Evolutionary conservation across 1,140 invertebrate genomes (phyloP).

Genomic region (Conus ventricosus): DNA sequence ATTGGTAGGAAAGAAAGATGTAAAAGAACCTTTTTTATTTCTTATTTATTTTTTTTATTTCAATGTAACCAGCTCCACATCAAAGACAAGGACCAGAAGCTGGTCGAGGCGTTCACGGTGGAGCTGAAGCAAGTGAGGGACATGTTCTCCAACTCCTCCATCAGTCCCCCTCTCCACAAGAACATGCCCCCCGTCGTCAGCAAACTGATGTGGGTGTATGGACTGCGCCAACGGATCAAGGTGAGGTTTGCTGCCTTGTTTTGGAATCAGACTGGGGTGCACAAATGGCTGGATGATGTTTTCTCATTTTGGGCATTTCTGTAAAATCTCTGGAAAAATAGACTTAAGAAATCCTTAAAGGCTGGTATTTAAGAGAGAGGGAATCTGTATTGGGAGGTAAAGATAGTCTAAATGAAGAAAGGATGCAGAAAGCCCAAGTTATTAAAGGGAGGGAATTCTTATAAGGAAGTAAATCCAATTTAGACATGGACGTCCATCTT

Average conservation of each 20-base stretch:
- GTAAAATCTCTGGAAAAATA: not conserved
- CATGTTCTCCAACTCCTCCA: constrained; percentile 61
- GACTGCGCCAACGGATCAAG: constrained; percentile 68
- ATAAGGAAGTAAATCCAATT: too few species aligned
- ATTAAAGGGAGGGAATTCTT: too few species aligned
- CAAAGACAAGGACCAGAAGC: constrained; percentile 65
- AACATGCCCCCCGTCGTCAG: constrained; percentile 72
- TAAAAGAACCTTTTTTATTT: too few species aligned
- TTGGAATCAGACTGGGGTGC: not conserved
- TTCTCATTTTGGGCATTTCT: not conserved
- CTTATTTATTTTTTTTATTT: not conserved
- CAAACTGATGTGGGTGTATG: constrained; percentile 71
- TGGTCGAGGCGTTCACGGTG: constrained; percentile 65
- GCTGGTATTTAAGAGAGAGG: too few species aligned
- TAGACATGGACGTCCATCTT: too few species aligned
- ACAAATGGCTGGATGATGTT: not conserved
- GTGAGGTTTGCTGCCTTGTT: constrained; percentile 44
- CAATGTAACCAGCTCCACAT: constrained; percentile 57
- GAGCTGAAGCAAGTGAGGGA: constrained; percentile 66
- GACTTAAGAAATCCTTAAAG: not conserved
- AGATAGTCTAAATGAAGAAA: too few species aligned
- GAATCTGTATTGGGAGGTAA: too few species aligned
- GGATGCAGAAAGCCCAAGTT: too few species aligned
- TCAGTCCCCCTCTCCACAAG: constrained; percentile 65
- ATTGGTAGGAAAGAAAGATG: too few species aligned